These are phyloP conservation scores for Podargus strigoides DNA, from an alignment of 2,797 vertebrate species.

Conservation along the genomic window DNA sequence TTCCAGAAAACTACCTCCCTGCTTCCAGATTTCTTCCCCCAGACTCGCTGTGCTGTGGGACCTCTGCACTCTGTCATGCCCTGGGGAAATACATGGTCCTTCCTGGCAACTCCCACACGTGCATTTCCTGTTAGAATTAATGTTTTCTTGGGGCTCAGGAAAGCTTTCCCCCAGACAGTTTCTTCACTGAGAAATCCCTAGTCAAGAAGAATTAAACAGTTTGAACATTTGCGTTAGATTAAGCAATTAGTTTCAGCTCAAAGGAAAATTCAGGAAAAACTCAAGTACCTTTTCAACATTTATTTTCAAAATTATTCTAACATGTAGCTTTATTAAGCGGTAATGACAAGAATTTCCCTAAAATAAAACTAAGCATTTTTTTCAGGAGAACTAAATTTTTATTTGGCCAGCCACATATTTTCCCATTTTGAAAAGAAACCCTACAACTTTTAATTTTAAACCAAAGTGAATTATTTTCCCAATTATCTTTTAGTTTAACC, in stretches of 20 bases:
- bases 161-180: neutral
- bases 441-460: neutral
- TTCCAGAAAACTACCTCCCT: neutral
- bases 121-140: neutral
- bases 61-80: rapidly evolving
- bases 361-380: neutral
- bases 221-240: neutral
- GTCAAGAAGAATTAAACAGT: neutral
- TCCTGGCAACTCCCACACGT: neutral
- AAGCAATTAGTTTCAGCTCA: neutral
- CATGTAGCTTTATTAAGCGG: neutral
- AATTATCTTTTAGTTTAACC: neutral
- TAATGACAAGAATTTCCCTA: neutral
- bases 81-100: neutral
- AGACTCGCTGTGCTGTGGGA: rapidly evolving
- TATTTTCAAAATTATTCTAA: neutral
- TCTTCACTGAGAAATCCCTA: neutral
- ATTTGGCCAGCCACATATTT: neutral
- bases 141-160: neutral
- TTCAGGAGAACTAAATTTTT: neutral
- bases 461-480: neutral
- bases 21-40: neutral
- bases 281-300: neutral
- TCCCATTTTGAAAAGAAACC: neutral
- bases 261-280: neutral